Evolutionary conservation across 2,888 invertebrate genomes (phyloP), one percentile per base, ranked within the genome.

Genomic region (Drosophila suboccidentalis): DNA sequence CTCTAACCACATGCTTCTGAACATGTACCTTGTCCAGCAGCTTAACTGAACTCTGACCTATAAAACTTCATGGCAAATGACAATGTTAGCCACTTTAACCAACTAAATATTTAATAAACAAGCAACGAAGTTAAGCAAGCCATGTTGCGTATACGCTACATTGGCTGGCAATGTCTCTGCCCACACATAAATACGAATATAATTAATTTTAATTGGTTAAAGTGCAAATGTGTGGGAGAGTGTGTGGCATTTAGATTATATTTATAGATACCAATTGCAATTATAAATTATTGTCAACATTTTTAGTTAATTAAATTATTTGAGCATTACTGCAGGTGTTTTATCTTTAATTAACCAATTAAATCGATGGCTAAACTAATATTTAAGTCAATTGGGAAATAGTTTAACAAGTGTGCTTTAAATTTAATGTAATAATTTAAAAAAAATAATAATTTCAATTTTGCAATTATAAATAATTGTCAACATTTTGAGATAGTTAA

Each of bases 121-220:
- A 17, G 17, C 13, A 43, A 9, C n/a, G 1, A 29, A 4, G 43
- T 29, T 26, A 51, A 26, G 19, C 36, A 19, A 36, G 13, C 11
- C 29, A 47, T 5, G 51, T 55, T 55, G 32, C 17, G 38, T 39
- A 43, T 49, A 55, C 43, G 55, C 19, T 11, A n/a, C 19, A 19
- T 15, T 17, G 38, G 11, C 13, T 22, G 6, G 1, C 19, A 6
- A 4, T 17, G 19, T 41, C 10, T 57, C 41, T 17, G 15, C 22
- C 4, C 36, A 19, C 34, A 41, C 39, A 39, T 17, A 34, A 46
- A 43, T 39, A 1, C 34, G 11, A 34, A 44, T 15, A 41, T 44
- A 39, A 55, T 51, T 29, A 41, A 55, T 51, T 32, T 43, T 8
- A 70, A 71, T 75, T 75, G 36, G 8, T 5, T 39, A 53, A 38